Conservation (phyloP, 2,888 invertebrate species). For the Axea sp. region DNA sequence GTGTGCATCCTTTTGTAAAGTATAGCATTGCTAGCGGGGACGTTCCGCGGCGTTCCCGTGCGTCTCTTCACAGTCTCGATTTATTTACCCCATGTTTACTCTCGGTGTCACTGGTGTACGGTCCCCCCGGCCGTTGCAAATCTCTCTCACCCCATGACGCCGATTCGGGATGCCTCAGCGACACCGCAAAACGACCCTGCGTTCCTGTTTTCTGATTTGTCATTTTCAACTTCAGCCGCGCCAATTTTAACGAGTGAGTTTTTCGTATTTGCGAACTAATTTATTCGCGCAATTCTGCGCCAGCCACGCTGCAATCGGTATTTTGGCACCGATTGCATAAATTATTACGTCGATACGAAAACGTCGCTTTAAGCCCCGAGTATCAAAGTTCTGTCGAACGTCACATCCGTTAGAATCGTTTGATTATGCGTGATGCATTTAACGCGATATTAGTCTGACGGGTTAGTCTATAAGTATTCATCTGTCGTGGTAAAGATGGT, state of each 20-base stretch:
- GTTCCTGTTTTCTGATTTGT: conserved; percentile 42
- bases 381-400: conserved; percentile 8
- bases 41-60: conserved; percentile 40
- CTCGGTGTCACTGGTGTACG: conserved; percentile 48
- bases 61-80: conserved; percentile 47
- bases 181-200: conserved; percentile 47
- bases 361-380: background rate
- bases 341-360: conserved; percentile 18
- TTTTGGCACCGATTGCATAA: conserved; percentile 40
- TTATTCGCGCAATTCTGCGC: conserved; percentile 20
- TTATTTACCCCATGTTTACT: conserved; percentile 59
- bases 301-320: background rate
- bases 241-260: background rate
- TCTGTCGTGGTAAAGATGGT: conserved; percentile 24
- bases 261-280: conserved; percentile 40
- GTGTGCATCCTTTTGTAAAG: conserved; percentile 52
- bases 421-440: conserved; percentile 37
- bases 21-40: conserved; percentile 42
- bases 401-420: conserved; percentile 24
- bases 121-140: conserved; percentile 43
- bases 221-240: conserved; percentile 28
- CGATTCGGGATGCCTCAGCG: conserved; percentile 50
- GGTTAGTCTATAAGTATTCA: conserved; percentile 41
- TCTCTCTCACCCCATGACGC: conserved; percentile 57
- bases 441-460: conserved; percentile 21